Percentiles rank a stretch among this genome's conserved stretches.
phyloP scores from a whole-genome alignment of 2,888 invertebrate genomes.

The Stomorhina lunata region DNA sequence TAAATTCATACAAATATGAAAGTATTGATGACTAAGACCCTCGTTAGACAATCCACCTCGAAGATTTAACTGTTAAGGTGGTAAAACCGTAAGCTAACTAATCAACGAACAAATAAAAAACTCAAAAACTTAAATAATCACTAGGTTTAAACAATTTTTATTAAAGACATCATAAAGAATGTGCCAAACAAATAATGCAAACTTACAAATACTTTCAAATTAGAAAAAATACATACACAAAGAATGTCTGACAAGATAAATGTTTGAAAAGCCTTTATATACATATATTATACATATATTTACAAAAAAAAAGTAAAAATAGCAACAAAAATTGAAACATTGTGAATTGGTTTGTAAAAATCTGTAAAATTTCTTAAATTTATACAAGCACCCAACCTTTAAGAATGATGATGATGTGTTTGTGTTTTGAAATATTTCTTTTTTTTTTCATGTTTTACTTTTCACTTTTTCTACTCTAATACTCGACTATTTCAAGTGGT shows the following conservation, averaged over 20 bases:
- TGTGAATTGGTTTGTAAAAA: conserved; percentile 27
- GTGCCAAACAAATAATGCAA: conserved; percentile 52
- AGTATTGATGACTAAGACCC: too few relatives aligned
- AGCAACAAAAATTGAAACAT: background rate
- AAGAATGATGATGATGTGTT: conserved; percentile 49
- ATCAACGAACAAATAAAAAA: background rate
- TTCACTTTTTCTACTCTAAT: background rate
- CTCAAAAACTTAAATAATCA: conserved; percentile 11
- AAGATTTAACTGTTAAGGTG: too few relatives aligned
- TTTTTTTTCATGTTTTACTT: background rate
- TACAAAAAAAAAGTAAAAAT: background rate
- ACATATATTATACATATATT: too few relatives aligned
- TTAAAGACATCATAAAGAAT: conserved; percentile 31
- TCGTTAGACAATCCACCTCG: too few relatives aligned
- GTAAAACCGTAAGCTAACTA: background rate
- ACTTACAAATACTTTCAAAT: background rate
- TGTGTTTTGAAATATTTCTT: background rate
- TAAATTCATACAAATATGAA: too few relatives aligned
- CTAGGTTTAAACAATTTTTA: background rate
- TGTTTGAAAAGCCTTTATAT: conserved; percentile 49
- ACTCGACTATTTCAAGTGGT: conserved; percentile 41
- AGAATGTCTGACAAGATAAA: conserved; percentile 49
- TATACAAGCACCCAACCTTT: conserved; percentile 29
- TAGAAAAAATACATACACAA: background rate
- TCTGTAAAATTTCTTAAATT: conserved; percentile 36